These are phyloP conservation scores for Daptonema setosum DNA, from an alignment of 2,888 invertebrate genomes.

Conservation along the genomic window DNA sequence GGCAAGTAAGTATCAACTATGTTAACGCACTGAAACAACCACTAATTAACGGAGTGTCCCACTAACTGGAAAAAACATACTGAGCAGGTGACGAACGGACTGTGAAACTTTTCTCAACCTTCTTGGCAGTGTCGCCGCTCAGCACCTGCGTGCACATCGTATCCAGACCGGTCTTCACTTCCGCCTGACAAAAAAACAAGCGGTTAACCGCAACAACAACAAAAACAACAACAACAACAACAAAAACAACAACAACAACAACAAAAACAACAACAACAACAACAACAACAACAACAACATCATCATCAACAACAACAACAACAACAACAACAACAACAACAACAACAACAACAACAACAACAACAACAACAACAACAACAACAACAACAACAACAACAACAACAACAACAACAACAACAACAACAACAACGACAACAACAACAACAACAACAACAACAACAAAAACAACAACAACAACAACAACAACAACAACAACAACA, in stretches of 20 bases:
- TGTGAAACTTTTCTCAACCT: not conserved
- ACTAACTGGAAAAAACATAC: too few relatives aligned
- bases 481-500: not conserved
- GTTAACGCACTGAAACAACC: constrained; percentile 17
- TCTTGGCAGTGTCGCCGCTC: not conserved
- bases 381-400: not conserved
- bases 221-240: not conserved
- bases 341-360: not conserved
- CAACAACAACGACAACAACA: not conserved
- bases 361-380: not conserved
- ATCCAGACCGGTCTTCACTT: not conserved
- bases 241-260: not conserved
- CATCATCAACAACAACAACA: not conserved
- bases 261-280: not conserved
- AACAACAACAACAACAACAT: not conserved
- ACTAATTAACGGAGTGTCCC: not conserved
- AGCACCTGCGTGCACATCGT: not conserved
- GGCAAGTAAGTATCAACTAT: constrained; percentile 22
- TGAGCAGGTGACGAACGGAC: too few relatives aligned
- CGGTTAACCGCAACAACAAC: too few relatives aligned
- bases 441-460: not conserved
- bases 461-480: not conserved
- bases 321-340: not conserved
- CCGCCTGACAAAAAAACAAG: not conserved
- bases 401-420: not conserved